Percentiles rank a stretch among this genome's conserved stretches.
Evolutionary conservation across 1,140 invertebrate species (phyloP).

Genomic region (Diploscapter pachys): DNA sequence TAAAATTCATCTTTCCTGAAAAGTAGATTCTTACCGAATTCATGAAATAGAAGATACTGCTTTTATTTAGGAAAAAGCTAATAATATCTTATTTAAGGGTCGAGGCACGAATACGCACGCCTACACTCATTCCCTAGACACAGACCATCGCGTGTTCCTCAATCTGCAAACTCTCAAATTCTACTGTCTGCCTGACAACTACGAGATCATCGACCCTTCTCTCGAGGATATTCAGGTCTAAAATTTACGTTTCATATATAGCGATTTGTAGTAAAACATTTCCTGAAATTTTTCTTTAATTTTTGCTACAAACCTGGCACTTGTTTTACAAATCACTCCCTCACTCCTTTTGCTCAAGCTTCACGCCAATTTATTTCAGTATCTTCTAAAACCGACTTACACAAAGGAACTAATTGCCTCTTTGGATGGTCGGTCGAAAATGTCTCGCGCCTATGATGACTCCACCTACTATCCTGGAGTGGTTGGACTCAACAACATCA

Average conservation of each 20-base stretch:
- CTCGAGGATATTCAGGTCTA: conserved; percentile 85
- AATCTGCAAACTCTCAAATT: conserved; percentile 96
- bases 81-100: conserved; percentile 65
- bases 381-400: conserved; percentile 97
- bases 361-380: conserved; percentile 60
- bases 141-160: conserved; percentile 94
- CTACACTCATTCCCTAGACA: conserved; percentile 94
- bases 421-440: conserved; percentile 63
- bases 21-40: conserved; percentile 1
- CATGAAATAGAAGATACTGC: conserved; percentile 2
- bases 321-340: conserved; percentile 1
- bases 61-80: conserved; percentile 20
- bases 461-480: conserved; percentile 84
- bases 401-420: conserved; percentile 63
- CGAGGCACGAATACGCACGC: conserved; percentile 96
- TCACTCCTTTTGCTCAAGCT: too few species aligned
- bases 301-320: too few species aligned
- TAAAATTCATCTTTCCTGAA: neutral
- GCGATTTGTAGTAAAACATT: neutral
- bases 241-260: neutral
- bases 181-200: conserved; percentile 98
- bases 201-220: conserved; percentile 98
- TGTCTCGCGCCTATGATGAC: conserved; percentile 91
- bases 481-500: conserved; percentile 94
- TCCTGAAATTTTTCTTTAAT: too few species aligned